Base-by-base conservation (phyloP, 2,888 invertebrate genomes). In the Gortyna flavago region DNA sequence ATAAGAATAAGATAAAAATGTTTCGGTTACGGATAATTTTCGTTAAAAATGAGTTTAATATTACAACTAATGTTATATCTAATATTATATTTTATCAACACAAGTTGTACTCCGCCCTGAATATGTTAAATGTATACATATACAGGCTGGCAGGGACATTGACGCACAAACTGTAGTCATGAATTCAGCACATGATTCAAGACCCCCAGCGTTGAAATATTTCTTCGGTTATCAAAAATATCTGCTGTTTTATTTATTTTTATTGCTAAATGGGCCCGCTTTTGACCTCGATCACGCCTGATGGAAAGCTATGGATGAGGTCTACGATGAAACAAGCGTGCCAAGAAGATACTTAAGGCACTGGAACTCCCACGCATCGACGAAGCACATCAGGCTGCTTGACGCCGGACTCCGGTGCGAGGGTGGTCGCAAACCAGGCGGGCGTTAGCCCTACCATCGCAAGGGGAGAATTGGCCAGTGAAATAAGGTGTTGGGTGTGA, bases 1-100 rank as follows among this genome's bases (percentile, higher is more conserved):
- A 62, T 62, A 62, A 65, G 48, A 85, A 41, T 86, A 77, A 68
- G 29, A 54, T 70, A 35, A 48, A 35, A 67, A 57, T 61, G 9
- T 67, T 75, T 44, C 5, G 54, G 62, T 68, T 85, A 54, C 67
- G 57, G 21, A 25, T 62, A 29, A 65, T 41, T 51, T 9, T 51
- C 9, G 25, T 11, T 54, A 75, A 81, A 29, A 57, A 74, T 70
- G 35, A 57, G 11, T 64, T 48, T 29, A 9, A 9, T 77, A 6
- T 62, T 51, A 41, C 18, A 13, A n/a, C 64, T 29, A 73, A 44
- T 32, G 1, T 57, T n/a, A 13, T 29, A 21, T 0, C 7, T 54
- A 11, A 9, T 38, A 16, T 48, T 59, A 35, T 54, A 1, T 68
- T 65, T 41, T 21, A n/a, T 25, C 1, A 68, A 61, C 18, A 44